Percentiles rank a stretch among this genome's conserved stretches.
Conservation (phyloP, 2,888 invertebrate species). For the Macaria liturata region DNA sequence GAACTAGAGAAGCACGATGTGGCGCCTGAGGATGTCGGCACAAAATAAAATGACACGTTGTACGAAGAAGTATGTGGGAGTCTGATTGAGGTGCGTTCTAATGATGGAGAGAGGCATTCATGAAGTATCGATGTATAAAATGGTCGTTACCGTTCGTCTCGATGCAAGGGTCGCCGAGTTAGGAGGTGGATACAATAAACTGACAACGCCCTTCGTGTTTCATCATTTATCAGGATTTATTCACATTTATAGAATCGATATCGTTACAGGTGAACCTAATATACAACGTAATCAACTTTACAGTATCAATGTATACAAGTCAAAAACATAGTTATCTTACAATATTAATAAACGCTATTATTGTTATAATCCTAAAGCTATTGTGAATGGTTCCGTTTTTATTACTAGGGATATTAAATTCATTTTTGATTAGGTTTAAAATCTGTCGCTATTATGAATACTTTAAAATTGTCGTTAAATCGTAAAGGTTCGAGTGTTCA, state of each 20-base stretch:
- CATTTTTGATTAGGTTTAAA: conserved; percentile 53
- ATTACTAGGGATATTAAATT: conserved; percentile 60
- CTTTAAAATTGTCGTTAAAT: conserved; percentile 45
- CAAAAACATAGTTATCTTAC: conserved; percentile 82
- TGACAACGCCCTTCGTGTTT: conserved; percentile 65
- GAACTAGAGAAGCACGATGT: conserved; percentile 70
- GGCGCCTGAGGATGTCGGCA: conserved; percentile 49
- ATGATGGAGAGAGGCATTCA: conserved; percentile 82
- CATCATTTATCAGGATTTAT: conserved; percentile 74
- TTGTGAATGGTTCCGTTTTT: conserved; percentile 75
- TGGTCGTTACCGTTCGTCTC: conserved; percentile 80
- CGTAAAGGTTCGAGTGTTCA: conserved; percentile 47
- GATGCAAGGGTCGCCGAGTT: conserved; percentile 76
- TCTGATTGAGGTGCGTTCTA: conserved; percentile 74
- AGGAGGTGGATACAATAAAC: conserved; percentile 70
- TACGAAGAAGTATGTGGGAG: conserved; percentile 75
- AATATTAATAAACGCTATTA: conserved; percentile 75
- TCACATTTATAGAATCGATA: conserved; percentile 80
- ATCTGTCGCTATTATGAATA: conserved; percentile 53
- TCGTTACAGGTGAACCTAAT: conserved; percentile 75
- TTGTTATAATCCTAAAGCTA: conserved; percentile 80
- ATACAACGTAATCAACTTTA: conserved; percentile 74
- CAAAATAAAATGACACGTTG: conserved; percentile 56
- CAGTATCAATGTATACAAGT: conserved; percentile 80
- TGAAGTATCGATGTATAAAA: conserved; percentile 77